These are phyloP conservation scores for Pristionchus arcanus DNA, from an alignment of 2,888 invertebrate genomes.

Conservation along the genomic window DNA sequence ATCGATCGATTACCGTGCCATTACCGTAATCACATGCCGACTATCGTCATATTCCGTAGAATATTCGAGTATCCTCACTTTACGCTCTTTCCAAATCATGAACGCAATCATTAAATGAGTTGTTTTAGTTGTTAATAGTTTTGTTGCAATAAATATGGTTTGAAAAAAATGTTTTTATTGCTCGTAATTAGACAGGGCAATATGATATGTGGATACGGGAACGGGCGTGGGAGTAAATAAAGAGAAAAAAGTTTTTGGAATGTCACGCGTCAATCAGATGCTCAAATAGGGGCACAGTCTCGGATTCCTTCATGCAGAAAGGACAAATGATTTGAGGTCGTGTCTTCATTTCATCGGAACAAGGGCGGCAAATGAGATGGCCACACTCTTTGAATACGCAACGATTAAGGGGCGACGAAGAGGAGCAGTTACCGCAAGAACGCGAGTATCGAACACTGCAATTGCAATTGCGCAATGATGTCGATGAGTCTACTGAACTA, in stretches of 20 bases:
- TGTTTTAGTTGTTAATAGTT: not conserved
- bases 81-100: conserved; percentile 2
- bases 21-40: not conserved
- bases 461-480: too few species aligned
- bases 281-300: not conserved
- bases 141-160: conserved; percentile 4
- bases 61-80: conserved; percentile 16
- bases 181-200: too few species aligned
- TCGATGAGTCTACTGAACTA: too few species aligned
- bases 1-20: not conserved
- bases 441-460: not conserved
- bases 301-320: not conserved
- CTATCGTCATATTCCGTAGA: not conserved
- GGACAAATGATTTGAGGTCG: not conserved
- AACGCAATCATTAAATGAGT: not conserved
- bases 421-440: not conserved
- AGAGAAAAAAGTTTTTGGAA: too few species aligned
- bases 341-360: not conserved
- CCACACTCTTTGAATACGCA: not conserved
- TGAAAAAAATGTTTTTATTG: not conserved
- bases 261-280: not conserved
- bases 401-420: not conserved
- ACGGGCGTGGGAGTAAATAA: too few species aligned
- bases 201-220: too few species aligned
- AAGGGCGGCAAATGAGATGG: not conserved